Base-by-base conservation (phyloP, 2,888 invertebrate genomes). In the Phragmatobia fuliginosa region DNA sequence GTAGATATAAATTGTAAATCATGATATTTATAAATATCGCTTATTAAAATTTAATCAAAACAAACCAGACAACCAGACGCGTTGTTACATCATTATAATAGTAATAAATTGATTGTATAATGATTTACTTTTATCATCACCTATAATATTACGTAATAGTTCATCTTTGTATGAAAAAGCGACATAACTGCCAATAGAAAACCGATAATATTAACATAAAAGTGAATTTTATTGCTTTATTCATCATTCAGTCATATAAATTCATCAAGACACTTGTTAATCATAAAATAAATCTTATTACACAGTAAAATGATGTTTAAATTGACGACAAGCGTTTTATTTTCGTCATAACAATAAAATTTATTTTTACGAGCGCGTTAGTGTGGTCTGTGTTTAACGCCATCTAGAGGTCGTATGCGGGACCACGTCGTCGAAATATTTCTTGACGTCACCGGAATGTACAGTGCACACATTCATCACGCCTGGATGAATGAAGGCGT, bases 241-340 rank as follows among this genome's bases (percentile, higher is more conserved):
- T 93, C 95, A 94, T 94, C 94, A 95, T 92, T 92, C 88, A 84
- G 88, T 87, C 77, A 89, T 93, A 94, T 94, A 93, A 95, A 94
- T 94, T 95, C 94, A 95, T 94, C 94, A 94, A 93, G 94, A 93
- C 92, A 92, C 93, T 95, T 94, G 93, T 95, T 94, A 95, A 94
- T 94, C 94, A 88, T 95, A 94, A 95, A 95, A 94, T 95, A 95
- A 95, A 95, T 94, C 95, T 94, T 94, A 95, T 94, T 94, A 92
- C 93, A 91, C 90, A 92, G 90, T 94, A 91, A 94, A 94, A 94
- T 94, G 90, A 94, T 93, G 94, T 95, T 94, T 93, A 94, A 95
- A 95, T 94, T 94, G 95, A 94, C 92, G 94, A 94, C 94, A 94
- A 94, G 94, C 94, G 94, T 95, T 95, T 95, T 95, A 95, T 95